Base-by-base conservation (phyloP, 2,797 vertebrate species). In the Alcedo quadribrachys region DNA sequence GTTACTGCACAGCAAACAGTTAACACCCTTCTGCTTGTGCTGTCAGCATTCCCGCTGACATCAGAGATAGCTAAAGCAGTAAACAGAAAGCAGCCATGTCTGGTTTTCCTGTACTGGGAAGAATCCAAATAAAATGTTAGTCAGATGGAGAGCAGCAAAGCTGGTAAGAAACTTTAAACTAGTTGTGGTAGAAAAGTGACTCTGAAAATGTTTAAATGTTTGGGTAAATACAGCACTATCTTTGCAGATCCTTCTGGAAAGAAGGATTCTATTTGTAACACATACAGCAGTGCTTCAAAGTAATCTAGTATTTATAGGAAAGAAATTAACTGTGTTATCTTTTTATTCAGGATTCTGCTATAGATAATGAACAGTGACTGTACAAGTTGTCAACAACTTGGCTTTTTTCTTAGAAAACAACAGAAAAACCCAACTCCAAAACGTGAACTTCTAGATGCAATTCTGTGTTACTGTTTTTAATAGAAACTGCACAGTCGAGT, bases 21-120 rank as follows among this genome's bases (percentile, higher is more conserved):
- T 97, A 96, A 95, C n/a, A 1, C 1, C 5, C 43, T 55, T 32
- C 60, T 54, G 82, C 76, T 68, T 9, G 75, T 5, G 63, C 91
- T 88, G 62, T 87, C 84, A 75, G 90, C 71, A 2, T 58, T 92
- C 65, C 78, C 0, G 73, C 92, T 97, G 96, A 96, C 95, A 96
- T 88, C 94, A 96, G 93, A 83, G 87, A 3, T 66, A 71, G 87
- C 71, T 54, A 42, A 37, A 92, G 73, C 94, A 75, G 93, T 93
- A 92, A 96, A 92, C 92, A 96, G 48, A 94, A 33, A 69, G 86
- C 86, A 92, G 95, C 96, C 94, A 94, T 96, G 90, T 87, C 96
- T 87, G 61, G 30, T 90, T 66, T 57, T 78, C 50, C 54, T 87
- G 15, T n/a, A 0, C 75, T 40, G 22, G 45, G 53, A 48, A 40